Evolutionary conservation across 2,888 invertebrate genomes (phyloP).

Genomic region (Cantharis flavilabris): DNA sequence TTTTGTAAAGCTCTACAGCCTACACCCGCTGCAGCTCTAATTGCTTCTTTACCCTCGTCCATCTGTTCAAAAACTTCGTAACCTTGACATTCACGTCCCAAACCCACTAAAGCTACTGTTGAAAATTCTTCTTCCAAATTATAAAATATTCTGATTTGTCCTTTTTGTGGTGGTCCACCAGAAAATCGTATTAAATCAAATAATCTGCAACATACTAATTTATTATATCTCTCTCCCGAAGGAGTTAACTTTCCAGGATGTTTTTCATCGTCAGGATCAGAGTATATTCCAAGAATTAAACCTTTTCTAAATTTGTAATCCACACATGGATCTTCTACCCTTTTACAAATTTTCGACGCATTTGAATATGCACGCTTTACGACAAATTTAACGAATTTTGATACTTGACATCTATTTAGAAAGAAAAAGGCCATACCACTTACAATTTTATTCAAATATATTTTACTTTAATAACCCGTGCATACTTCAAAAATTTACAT

Average conservation of each 20-base stretch:
- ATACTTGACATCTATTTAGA: background rate
- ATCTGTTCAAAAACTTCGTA: conserved; percentile 71
- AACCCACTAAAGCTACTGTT: conserved; percentile 73
- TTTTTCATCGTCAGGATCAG: conserved; percentile 60
- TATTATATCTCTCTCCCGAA: conserved; percentile 64
- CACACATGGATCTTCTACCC: conserved; percentile 41
- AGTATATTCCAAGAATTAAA: conserved; percentile 67
- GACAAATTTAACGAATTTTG: background rate
- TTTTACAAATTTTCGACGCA: conserved; percentile 3
- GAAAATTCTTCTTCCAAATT: conserved; percentile 67
- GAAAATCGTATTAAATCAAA: conserved; percentile 56
- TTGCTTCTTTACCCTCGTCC: conserved; percentile 76
- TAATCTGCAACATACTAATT: conserved; percentile 60
- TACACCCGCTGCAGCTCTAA: conserved; percentile 69
- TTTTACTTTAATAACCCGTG: conserved; percentile 2
- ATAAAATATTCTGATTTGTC: conserved; percentile 66
- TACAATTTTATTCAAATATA: conserved; percentile 2
- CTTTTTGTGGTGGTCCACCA: conserved; percentile 60
- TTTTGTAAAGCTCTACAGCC: conserved; percentile 63
- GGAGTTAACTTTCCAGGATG: conserved; percentile 65
- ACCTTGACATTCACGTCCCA: conserved; percentile 70
- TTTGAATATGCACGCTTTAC: background rate
- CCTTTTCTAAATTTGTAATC: conserved; percentile 51
- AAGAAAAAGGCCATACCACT: background rate
- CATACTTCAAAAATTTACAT: background rate